Percentiles rank a stretch among this genome's conserved stretches.
These are phyloP conservation scores for Ivindomyrus marchei DNA, from an alignment of 2,113 vertebrate genomes.

Conservation along the genomic window DNA sequence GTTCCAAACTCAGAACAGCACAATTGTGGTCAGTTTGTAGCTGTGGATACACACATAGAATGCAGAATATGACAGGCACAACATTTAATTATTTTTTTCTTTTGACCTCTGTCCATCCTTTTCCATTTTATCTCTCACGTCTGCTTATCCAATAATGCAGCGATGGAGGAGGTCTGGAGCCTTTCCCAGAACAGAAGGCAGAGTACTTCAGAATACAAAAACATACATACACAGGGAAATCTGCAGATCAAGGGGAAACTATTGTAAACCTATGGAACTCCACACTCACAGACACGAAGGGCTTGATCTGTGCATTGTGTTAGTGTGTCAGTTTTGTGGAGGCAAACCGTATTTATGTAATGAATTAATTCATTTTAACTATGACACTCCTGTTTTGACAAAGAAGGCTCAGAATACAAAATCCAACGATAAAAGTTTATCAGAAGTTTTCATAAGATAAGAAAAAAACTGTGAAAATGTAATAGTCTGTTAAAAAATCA, in stretches of 20 bases:
- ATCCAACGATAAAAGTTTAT: background rate
- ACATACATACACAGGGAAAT: background rate
- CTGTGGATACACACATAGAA: background rate
- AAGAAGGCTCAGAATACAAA: background rate
- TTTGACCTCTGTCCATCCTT: background rate
- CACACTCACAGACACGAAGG: background rate
- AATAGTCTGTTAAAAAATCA: background rate
- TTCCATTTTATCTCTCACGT: background rate
- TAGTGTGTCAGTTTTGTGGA: background rate
- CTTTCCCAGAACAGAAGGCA: background rate
- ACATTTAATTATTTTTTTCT: background rate
- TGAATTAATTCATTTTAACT: background rate
- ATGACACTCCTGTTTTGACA: background rate
- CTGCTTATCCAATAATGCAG: background rate
- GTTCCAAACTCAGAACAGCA: background rate
- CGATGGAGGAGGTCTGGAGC: background rate
- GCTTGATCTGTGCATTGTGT: background rate
- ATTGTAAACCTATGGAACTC: background rate
- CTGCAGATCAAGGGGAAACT: background rate
- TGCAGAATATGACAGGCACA: background rate
- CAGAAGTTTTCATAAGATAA: background rate
- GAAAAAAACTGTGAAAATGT: background rate
- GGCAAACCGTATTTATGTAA: background rate
- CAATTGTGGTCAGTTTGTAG: background rate
- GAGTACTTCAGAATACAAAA: background rate